These are phyloP conservation scores for Carassius carassius DNA, from an alignment of 2,113 vertebrate species.

Conservation along the genomic window DNA sequence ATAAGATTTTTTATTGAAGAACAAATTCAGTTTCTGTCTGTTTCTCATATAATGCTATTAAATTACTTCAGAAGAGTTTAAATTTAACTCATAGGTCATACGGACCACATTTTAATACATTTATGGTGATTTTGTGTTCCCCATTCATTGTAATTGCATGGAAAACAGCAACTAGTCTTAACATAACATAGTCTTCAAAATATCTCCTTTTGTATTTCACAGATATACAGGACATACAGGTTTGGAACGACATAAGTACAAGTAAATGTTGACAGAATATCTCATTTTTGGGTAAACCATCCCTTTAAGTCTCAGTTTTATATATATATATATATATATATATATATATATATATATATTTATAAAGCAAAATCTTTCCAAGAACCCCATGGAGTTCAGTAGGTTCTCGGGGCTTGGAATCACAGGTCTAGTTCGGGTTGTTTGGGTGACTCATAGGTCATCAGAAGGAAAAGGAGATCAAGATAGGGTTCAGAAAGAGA, in stretches of 20 bases:
- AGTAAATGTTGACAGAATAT: not conserved
- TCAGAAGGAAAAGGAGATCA: not conserved
- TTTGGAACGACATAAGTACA: not conserved
- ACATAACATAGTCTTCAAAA: not conserved
- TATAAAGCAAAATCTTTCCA: not conserved
- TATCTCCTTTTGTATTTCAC: not conserved
- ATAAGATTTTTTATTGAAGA: too few species aligned
- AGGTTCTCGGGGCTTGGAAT: not conserved
- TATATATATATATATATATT: not conserved
- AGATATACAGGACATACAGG: not conserved
- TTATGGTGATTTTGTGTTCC: too few species aligned
- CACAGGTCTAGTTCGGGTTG: not conserved
- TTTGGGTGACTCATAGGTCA: constrained; percentile 2
- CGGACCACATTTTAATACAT: too few species aligned
- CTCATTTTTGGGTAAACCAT: not conserved
- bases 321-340: not conserved
- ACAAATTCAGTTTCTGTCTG: too few species aligned
- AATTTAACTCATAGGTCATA: too few species aligned
- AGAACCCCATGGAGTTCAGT: not conserved
- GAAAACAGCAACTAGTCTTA: not conserved
- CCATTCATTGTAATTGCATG: too few species aligned
- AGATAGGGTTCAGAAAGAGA: constrained; percentile 2
- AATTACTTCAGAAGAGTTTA: too few species aligned
- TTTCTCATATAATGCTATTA: too few species aligned
- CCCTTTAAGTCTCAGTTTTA: not conserved